Evolutionary conservation across 23 tunicate species (phyloP), one percentile per base, ranked within the genome.

Genomic region (Trididemnum nubilum): DNA sequence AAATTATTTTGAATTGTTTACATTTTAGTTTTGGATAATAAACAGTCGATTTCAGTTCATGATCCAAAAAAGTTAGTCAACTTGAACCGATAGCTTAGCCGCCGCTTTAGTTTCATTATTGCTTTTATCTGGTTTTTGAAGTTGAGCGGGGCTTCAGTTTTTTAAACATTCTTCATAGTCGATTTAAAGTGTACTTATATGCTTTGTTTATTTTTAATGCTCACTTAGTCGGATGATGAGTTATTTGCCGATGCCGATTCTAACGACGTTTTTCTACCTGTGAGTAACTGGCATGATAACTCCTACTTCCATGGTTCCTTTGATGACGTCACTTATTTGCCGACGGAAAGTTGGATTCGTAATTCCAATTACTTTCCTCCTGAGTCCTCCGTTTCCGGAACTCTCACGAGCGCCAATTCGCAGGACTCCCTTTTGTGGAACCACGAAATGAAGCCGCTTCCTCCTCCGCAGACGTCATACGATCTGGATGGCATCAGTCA

Each of bases 261-360:
- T 18, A 49, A 25, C 33, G 85, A 69, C 24, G 64, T 76, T 12
- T 85, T 35, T 65, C 40, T 85, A 28, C 88, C 88, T 26, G 88
- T 65, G 36, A 85, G 88, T 57, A 65, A 64, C 29, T 85, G 88
- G 88, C 88, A 85, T 64, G 88, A 82, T 50, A 65, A 29, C 2
- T 18, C 61, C 25, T n/a, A 61, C n/a, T 22, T 15, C n/a, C 26
- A 61, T 61, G 67, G 67, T 25, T 30, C 38, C 4, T 12, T 7
- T 67, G 38, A n/a, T 67, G 38, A 67, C 21, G 38, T 67, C 74
- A 67, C 74, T 5, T 67, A 67, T 35, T 40, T 71, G 28, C 86
- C 78, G 26, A 30, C 67, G 1, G 65, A 69, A 34, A 51, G 52
- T 19, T 82, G 86, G 86, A 7, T 82, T 49, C 78, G 71, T 29